Conservation (phyloP, 2,888 invertebrate species). For the Eupithecia dodoneata region DNA sequence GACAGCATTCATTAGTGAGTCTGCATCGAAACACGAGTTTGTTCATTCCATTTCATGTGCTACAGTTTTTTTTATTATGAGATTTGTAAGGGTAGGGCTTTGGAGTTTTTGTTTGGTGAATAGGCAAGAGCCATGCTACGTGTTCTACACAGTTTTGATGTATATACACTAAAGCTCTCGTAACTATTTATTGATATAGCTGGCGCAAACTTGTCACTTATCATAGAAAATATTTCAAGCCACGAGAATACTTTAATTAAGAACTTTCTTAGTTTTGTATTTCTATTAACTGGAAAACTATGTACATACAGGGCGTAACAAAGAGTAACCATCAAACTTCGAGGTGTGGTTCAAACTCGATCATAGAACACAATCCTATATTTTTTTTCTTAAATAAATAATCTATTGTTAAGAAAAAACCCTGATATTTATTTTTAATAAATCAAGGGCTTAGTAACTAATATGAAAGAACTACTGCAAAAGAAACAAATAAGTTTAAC, state of each 20-base stretch:
- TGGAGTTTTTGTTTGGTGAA: not conserved
- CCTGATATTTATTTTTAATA: not conserved
- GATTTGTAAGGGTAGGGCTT: not conserved
- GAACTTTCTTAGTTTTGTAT: not conserved
- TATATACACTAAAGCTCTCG: not conserved
- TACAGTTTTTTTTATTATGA: conserved; percentile 28
- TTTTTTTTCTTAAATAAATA: too few species aligned
- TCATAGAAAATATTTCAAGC: not conserved
- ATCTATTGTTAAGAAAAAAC: not conserved
- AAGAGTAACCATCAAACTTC: not conserved
- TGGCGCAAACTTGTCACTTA: not conserved
- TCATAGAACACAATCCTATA: not conserved
- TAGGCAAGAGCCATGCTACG: not conserved
- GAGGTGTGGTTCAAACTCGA: not conserved
- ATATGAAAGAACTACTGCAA: too few species aligned
- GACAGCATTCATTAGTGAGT: conserved; percentile 74
- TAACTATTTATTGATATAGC: not conserved
- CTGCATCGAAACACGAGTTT: conserved; percentile 35
- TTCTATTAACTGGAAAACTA: not conserved
- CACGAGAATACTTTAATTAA: not conserved
- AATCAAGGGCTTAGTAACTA: too few species aligned
- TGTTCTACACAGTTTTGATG: not conserved
- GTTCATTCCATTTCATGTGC: conserved; percentile 22
- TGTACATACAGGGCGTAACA: not conserved
- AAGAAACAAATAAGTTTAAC: too few species aligned